Base-by-base conservation (phyloP, 1,140 invertebrate species). In the Ridgeia piscesae region DNA sequence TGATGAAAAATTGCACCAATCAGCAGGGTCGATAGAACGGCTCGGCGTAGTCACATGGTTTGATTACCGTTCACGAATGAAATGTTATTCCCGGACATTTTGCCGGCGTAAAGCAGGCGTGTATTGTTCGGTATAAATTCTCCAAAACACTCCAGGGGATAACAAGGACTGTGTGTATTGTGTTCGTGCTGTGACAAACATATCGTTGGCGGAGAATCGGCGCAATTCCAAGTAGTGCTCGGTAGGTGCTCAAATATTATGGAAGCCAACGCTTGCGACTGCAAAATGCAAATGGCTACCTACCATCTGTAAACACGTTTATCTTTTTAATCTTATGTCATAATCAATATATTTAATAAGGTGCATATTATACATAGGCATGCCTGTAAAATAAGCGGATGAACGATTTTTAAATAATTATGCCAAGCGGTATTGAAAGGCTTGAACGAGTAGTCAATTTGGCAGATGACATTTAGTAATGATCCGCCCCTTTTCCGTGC, bases 41-140 rank as follows among this genome's bases (percentile, higher is more conserved):
- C 8, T 77, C 58, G 8, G 58, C 58, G 58, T 77, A 77, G 58
- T 77, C 58, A 77, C 58, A 77, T 77, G 58, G 58, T 77, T 77
- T 77, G 58, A 77, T 77, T 77, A 77, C 58, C 58, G 58, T 77
- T 8, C 58, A 21, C 58, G 58, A 77, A 21, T 77, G 58, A 77
- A 77, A 77, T 77, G 58, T 77, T 77, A 77, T 77, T 77, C 58
- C 58, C 58, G 58, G 58, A 77, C 58, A 77, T 77, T 77, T 77
- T 21, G 58, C 58, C 58, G 58, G 58, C 58, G 11, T 77, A 77
- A 77, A 77, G 58, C 11, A 77, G 58, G 58, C 58, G 27, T 4
- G 58, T 31, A 77, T 77, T 77, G 58, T 77, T 77, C 58, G 58
- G 58, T 77, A 77, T 77, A 77, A 77, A 77, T 77, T 77, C 27